phyloP scores from a whole-genome alignment of 2,113 vertebrate genomes.

The Syngnathus typhle region DNA sequence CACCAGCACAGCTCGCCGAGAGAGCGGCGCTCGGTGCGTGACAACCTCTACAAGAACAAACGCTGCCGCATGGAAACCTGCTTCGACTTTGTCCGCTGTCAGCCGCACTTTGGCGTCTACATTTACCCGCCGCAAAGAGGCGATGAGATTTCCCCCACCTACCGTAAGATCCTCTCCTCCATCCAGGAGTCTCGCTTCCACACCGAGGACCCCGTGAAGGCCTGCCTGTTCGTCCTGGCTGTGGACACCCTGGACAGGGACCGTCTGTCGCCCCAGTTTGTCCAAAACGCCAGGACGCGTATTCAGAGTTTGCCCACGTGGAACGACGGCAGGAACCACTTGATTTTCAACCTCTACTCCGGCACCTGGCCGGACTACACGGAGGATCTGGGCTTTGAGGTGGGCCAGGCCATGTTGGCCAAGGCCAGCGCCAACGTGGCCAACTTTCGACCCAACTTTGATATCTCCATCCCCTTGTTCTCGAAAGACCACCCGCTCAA shows the following conservation, averaged over 20 bases:
- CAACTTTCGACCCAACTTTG: slow-evolving; percentile 73
- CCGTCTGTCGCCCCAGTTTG: slow-evolving; percentile 71
- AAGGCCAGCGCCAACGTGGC: slow-evolving; percentile 72
- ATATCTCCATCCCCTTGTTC: slow-evolving; percentile 76
- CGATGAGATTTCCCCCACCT: slow-evolving; percentile 70
- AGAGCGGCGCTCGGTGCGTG: slow-evolving; percentile 66
- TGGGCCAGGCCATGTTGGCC: slow-evolving; percentile 75
- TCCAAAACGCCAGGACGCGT: slow-evolving; percentile 65
- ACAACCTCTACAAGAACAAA: slow-evolving; percentile 72
- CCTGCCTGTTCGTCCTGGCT: slow-evolving; percentile 71
- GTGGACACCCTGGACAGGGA: slow-evolving; percentile 77
- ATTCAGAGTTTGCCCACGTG: slow-evolving; percentile 72
- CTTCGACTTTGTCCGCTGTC: slow-evolving; percentile 73
- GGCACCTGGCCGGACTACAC: slow-evolving; percentile 78
- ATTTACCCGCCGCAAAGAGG: slow-evolving; percentile 68
- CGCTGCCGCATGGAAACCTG: slow-evolving; percentile 79
- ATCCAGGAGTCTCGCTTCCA: slow-evolving; percentile 72
- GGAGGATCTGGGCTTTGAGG: slow-evolving; percentile 75
- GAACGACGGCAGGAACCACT: slow-evolving; percentile 76
- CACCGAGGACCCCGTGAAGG: slow-evolving; percentile 65
- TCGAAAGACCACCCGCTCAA: slow-evolving; percentile 75
- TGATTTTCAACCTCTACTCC: slow-evolving; percentile 77
- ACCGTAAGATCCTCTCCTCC: slow-evolving; percentile 72
- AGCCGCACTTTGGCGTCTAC: slow-evolving; percentile 68
- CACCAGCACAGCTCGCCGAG: slow-evolving; percentile 72